A percentile compares a stretch with the other conserved stretches of the same genome.
Evolutionary conservation across 2,113 vertebrate species (phyloP).

Genomic region (Siniperca knerii): DNA sequence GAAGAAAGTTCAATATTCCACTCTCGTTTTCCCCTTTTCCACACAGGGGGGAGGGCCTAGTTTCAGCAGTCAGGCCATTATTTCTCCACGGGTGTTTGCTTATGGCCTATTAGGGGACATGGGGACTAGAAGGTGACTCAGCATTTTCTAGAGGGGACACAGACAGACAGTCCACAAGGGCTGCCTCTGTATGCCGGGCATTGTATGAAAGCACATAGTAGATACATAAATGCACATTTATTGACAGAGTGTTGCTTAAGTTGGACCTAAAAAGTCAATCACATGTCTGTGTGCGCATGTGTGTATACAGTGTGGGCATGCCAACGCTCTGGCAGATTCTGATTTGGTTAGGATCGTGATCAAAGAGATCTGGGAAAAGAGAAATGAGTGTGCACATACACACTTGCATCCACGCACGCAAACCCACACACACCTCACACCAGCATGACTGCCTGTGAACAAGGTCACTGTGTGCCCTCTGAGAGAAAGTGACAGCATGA

Average conservation of each 20-base stretch:
- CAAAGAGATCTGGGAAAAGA: slow-evolving; percentile 10
- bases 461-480: slow-evolving; percentile 75
- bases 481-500: slow-evolving; percentile 77
- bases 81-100: slow-evolving; percentile 71
- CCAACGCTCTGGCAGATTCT: not conserved
- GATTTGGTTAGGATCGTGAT: slow-evolving; percentile 20
- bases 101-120: slow-evolving; percentile 63
- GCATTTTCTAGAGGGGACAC: slow-evolving; percentile 45
- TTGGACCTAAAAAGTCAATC: not conserved
- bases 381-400: not conserved
- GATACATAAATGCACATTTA: slow-evolving; percentile 7
- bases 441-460: slow-evolving; percentile 62
- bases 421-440: slow-evolving; percentile 15
- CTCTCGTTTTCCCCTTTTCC: slow-evolving; percentile 74
- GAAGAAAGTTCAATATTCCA: slow-evolving; percentile 73
- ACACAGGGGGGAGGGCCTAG: slow-evolving; percentile 52
- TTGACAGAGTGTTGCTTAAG: slow-evolving; percentile 8
- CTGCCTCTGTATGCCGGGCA: slow-evolving; percentile 7
- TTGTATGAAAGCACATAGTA: slow-evolving; percentile 11
- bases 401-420: not conserved
- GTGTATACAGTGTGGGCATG: not conserved
- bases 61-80: slow-evolving; percentile 71
- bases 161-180: slow-evolving; percentile 13
- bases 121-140: slow-evolving; percentile 63
- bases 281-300: not conserved